A percentile compares a stretch with the other conserved stretches of the same genome.
Conservation (phyloP, 2,888 invertebrate genomes). For the Eristalinus aeneus region DNA sequence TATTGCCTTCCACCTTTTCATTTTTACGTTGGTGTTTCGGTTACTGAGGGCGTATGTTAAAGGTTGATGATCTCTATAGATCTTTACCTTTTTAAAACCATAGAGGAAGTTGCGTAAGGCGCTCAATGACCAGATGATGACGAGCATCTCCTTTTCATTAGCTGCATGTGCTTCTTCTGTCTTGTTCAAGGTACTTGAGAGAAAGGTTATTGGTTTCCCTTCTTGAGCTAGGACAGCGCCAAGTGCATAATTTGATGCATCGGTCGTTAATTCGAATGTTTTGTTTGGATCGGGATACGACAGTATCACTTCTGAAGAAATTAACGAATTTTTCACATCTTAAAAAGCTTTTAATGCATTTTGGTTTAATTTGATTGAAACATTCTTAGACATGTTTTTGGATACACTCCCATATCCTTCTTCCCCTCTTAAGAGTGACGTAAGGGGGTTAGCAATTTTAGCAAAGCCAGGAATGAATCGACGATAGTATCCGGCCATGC, state of each 20-base stretch:
- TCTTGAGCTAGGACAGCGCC: conserved; percentile 22
- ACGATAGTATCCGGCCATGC: not conserved
- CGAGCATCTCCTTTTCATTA: conserved; percentile 25
- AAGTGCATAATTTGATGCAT: not conserved
- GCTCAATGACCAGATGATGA: not conserved
- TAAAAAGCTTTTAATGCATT: not conserved
- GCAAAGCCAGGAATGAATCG: not conserved
- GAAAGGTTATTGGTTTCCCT: conserved; percentile 18
- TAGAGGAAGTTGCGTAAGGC: conserved; percentile 32
- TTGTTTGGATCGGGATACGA: conserved; percentile 7
- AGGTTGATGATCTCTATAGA: conserved; percentile 55
- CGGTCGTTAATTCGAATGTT: conserved; percentile 25
- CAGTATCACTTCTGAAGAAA: not conserved
- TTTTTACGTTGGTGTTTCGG: conserved; percentile 4
- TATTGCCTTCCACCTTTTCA: not conserved
- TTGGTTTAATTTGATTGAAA: not conserved
- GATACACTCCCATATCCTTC: too few species aligned
- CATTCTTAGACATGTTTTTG: too few species aligned
- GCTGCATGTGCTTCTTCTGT: conserved; percentile 11
- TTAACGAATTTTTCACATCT: not conserved
- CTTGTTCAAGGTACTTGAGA: conserved; percentile 26
- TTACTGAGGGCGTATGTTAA: conserved; percentile 2
- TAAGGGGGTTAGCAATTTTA: not conserved
- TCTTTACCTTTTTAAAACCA: conserved; percentile 17
- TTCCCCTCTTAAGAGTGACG: too few species aligned